Percentiles rank a stretch among this genome's conserved stretches.
These are phyloP conservation scores for Anguilla obscura DNA, from an alignment of 2,797 vertebrate species.

Conservation along the genomic window DNA sequence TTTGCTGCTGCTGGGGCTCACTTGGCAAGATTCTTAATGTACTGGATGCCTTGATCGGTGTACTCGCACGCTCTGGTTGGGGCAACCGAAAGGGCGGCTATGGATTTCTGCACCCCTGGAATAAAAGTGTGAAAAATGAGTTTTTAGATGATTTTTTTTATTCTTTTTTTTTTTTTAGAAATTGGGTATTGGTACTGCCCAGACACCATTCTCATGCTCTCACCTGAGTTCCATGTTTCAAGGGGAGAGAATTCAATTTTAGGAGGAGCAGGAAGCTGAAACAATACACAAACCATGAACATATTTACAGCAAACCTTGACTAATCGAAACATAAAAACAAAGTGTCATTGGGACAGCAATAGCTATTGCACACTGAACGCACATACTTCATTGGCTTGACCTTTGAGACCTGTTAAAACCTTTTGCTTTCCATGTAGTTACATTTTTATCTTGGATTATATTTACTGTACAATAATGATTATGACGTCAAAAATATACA, in stretches of 20 bases:
- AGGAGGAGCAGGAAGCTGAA: constrained; percentile 81
- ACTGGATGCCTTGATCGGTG: constrained; percentile 78
- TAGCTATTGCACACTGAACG: too few relatives aligned
- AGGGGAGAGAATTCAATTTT: constrained; percentile 81
- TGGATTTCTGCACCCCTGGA: constrained; percentile 80
- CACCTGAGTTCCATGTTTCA: constrained; percentile 90
- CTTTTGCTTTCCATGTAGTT: too few relatives aligned
- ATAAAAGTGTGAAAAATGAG: not conserved
- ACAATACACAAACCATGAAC: constrained; percentile 41
- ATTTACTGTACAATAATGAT: too few relatives aligned
- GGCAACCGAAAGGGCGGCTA: constrained; percentile 81
- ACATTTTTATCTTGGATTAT: too few relatives aligned
- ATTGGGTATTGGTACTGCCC: not conserved
- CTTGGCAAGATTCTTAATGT: constrained; percentile 82
- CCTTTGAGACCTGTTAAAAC: too few relatives aligned
- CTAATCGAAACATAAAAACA: not conserved
- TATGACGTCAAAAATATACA: too few relatives aligned
- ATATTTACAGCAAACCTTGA: constrained; percentile 16
- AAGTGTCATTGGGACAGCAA: not conserved
- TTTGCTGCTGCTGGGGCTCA: constrained; percentile 56
- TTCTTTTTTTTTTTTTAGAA: not conserved
- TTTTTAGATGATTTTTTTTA: not conserved
- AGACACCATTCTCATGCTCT: constrained; percentile 38
- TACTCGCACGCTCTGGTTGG: constrained; percentile 79
- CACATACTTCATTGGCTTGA: too few relatives aligned